Percentiles rank a stretch among this genome's conserved stretches.
These are phyloP conservation scores for Microctenopoma steveboyesi DNA, from an alignment of 2,797 vertebrate genomes.

Conservation along the genomic window DNA sequence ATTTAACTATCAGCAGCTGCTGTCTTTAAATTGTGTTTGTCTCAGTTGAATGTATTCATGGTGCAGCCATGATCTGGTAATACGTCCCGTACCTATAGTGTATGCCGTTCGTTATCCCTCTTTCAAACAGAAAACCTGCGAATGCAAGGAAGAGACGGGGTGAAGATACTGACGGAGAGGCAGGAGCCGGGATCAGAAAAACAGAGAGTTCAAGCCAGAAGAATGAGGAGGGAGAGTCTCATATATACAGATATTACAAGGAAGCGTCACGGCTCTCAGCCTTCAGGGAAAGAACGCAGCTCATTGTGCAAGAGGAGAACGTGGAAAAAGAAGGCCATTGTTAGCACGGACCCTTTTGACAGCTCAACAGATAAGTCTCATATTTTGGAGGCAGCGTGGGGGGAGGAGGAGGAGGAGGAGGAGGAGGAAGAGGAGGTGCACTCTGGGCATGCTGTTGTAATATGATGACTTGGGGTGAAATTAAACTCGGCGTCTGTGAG, in stretches of 20 bases:
- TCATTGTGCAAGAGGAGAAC: slow-evolving; percentile 56
- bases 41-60: too few species aligned
- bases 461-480: slow-evolving; percentile 12
- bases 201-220: slow-evolving; percentile 38
- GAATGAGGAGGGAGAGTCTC: slow-evolving; percentile 33
- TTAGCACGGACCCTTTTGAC: slow-evolving; percentile 37
- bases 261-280: slow-evolving; percentile 38
- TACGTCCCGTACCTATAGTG: too few species aligned
- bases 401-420: slow-evolving; percentile 1
- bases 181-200: background rate
- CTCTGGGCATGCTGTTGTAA: background rate
- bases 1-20: too few species aligned
- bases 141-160: background rate
- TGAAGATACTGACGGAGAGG: slow-evolving; percentile 5
- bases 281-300: slow-evolving; percentile 42
- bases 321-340: slow-evolving; percentile 63
- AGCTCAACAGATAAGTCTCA: slow-evolving; percentile 64
- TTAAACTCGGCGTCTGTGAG: background rate
- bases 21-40: too few species aligned
- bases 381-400: slow-evolving; percentile 44
- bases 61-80: too few species aligned
- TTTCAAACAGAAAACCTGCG: background rate
- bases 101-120: too few species aligned
- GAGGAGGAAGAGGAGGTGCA: slow-evolving; percentile 10
- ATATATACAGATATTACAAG: slow-evolving; percentile 42